Evolutionary conservation across 2,797 vertebrate genomes (phyloP).

Genomic region (Somateria mollissima): DNA sequence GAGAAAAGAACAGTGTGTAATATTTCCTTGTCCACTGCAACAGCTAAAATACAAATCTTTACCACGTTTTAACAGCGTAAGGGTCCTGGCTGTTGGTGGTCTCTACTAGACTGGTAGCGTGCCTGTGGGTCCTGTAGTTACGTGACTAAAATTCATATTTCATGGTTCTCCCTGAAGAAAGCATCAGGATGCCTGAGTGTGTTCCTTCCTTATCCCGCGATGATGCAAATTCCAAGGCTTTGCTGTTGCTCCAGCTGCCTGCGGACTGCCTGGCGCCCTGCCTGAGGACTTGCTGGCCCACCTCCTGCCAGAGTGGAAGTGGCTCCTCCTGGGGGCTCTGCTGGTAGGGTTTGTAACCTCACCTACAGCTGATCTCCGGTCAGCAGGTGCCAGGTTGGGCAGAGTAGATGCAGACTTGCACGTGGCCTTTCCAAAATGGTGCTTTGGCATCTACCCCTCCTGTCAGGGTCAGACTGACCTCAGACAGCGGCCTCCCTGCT

Average conservation of each 20-base stretch:
- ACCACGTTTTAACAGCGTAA: neutral
- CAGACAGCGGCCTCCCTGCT: neutral
- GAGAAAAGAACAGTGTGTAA: neutral
- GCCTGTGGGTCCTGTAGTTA: neutral
- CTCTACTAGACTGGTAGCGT: neutral
- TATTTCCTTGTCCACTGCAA: neutral
- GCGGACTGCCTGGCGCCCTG: neutral
- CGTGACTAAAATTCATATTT: neutral
- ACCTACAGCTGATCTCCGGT: accelerated
- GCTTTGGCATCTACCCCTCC: neutral
- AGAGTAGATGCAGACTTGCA: neutral
- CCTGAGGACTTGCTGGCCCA: neutral
- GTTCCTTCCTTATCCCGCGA: neutral
- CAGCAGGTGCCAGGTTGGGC: neutral
- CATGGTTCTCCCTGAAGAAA: neutral
- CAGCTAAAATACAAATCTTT: neutral
- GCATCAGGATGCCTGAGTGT: neutral
- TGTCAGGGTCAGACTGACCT: accelerated
- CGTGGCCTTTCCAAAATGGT: neutral
- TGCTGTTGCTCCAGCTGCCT: neutral
- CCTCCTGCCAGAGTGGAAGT: neutral
- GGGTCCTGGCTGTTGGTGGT: neutral
- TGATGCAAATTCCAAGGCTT: neutral
- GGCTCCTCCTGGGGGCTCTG: neutral
- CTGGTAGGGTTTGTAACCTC: neutral